These are phyloP conservation scores for Macaca nemestrina DNA, from an alignment of 2,113 vertebrate genomes.

Conservation along the genomic window DNA sequence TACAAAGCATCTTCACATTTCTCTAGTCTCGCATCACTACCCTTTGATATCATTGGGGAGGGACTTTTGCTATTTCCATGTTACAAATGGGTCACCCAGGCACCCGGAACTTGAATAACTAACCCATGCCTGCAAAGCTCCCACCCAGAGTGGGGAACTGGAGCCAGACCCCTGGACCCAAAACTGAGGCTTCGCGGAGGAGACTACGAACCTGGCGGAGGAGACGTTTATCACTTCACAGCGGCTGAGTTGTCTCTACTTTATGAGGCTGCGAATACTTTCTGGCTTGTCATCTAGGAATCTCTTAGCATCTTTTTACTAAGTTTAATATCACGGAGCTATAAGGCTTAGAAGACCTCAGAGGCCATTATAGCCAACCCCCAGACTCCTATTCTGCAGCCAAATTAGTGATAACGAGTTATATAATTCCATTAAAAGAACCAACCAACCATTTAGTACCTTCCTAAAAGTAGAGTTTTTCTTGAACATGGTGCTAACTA, in stretches of 20 bases:
- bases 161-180: not conserved
- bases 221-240: fast-evolving
- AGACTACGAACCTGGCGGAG: too few species aligned
- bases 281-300: not conserved
- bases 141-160: fast-evolving
- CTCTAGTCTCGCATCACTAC: fast-evolving
- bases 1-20: fast-evolving
- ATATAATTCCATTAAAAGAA: not conserved
- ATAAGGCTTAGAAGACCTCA: not conserved
- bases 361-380: not conserved
- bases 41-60: fast-evolving
- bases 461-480: not conserved
- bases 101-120: not conserved
- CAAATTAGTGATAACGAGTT: not conserved
- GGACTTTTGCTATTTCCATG: fast-evolving
- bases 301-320: not conserved
- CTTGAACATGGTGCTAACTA: not conserved
- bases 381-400: not conserved
- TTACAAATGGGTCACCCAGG: too few species aligned
- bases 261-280: too few species aligned
- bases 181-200: fast-evolving
- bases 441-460: not conserved
- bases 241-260: not conserved
- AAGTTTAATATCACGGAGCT: not conserved
- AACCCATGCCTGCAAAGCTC: fast-evolving